Conservation (phyloP, 2,113 vertebrate genomes). For the Semnornis frantzii region DNA sequence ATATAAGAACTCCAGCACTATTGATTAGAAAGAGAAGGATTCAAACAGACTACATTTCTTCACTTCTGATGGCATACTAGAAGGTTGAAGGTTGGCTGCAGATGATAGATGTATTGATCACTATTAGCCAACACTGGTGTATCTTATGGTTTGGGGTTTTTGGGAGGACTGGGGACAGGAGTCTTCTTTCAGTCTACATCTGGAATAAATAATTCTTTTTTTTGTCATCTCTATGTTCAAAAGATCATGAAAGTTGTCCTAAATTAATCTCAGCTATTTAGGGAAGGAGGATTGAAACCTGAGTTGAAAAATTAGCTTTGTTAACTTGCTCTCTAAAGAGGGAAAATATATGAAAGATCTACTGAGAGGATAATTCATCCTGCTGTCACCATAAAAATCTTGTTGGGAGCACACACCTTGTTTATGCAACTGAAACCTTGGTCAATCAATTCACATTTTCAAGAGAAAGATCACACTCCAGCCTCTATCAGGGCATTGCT, state of each 20-base stretch:
- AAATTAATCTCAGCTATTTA: background rate
- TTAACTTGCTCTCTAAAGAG: background rate
- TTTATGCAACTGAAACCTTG: background rate
- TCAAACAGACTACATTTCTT: background rate
- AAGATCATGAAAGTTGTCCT: background rate
- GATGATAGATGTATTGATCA: too few species aligned
- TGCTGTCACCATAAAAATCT: background rate
- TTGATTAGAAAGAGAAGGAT: background rate
- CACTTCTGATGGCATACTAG: background rate
- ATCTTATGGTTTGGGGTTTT: too few species aligned
- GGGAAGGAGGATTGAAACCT: background rate
- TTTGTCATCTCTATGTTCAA: background rate
- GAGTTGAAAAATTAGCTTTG: background rate
- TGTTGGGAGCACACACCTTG: background rate
- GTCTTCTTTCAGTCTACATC: too few species aligned
- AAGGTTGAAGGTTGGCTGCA: rapidly evolving
- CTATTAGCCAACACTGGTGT: too few species aligned
- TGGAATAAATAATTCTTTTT: too few species aligned
- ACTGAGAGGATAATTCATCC: background rate
- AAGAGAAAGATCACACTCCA: background rate
- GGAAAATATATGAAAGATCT: background rate
- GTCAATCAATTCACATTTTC: background rate
- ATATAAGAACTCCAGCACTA: background rate
- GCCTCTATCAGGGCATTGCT: background rate
- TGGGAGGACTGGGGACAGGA: too few species aligned